Base-by-base conservation (phyloP, 2,888 invertebrate genomes). In the Ophonus ardosiacus region DNA sequence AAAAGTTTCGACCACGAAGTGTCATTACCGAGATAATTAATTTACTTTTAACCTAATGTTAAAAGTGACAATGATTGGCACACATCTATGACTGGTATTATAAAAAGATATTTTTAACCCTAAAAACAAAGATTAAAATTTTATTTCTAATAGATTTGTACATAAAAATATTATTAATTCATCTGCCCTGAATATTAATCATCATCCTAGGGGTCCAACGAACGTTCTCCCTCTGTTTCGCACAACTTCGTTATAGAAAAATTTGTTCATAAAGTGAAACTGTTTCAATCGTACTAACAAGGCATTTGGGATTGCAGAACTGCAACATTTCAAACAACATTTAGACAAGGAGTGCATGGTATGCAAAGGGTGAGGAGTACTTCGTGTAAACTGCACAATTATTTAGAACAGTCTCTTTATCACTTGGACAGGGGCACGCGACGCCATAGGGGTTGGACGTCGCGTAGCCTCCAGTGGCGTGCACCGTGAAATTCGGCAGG, bases 361-460 rank as follows among this genome's bases (percentile, higher is more conserved):
- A 65, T 18, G 61, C n/a, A 17, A 10, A 40, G 65, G 21, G 21
- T 7, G 63, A 56, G 68, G 68, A 56, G 40, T 13, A 10, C 40
- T 31, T 63, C 63, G 18, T 68, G 81, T 68, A 81, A 81, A 81
- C 68, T 81, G 81, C 17, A 81, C 74, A 74, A 83, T 83, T 74
- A 83, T 83, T 83, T 83, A 83, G 74, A 83, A 81, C 71, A 83
- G 74, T 74, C 83, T 74, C 83, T 83, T 83, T 83, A 83, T 83
- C 83, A 83, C 83, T 74, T 38, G 83, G 74, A 83, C 74, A 81
- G 81, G 68, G 63, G 80, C 80, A 61, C 51, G 59, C 80, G 63
- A 81, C 59, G 80, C 80, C 80, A 43, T 17, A 81, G 63, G 80
- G 57, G 79, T 74, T 38, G 51, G 17, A 74, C 18, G 38, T 31